Conservation (phyloP, 2,113 vertebrate species). For the Taurulus bubalis region DNA sequence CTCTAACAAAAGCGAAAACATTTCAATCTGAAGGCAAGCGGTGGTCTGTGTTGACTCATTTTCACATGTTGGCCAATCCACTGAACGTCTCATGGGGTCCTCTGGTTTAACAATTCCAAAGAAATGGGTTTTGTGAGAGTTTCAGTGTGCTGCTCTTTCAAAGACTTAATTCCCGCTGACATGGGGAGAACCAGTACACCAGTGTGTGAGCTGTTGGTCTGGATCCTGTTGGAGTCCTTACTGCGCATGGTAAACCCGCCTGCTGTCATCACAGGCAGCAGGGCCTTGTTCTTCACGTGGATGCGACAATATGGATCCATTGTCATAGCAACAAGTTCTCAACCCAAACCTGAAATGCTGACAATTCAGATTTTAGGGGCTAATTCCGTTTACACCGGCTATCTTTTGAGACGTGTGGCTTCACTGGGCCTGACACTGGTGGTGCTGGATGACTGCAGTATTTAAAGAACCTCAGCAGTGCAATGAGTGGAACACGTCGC, state of each 20-base stretch:
- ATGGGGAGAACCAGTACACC: not conserved
- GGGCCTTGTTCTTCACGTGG: constrained; percentile 18
- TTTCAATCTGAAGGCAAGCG: constrained; percentile 8
- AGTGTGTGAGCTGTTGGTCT: not conserved
- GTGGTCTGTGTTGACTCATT: not conserved
- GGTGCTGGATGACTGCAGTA: not conserved
- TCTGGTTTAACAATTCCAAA: constrained; percentile 1
- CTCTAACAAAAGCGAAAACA: not conserved
- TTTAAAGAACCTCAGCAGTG: not conserved
- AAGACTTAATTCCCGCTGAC: not conserved
- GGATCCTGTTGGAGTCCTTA: not conserved
- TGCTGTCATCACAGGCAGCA: not conserved
- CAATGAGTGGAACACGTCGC: no score
- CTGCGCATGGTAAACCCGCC: not conserved
- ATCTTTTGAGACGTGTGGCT: not conserved
- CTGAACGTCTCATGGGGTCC: not conserved
- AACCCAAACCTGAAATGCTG: not conserved
- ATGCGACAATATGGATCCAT: not conserved
- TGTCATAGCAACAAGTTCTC: not conserved
- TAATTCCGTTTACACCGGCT: not conserved
- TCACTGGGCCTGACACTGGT: not conserved
- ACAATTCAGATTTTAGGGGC: not conserved
- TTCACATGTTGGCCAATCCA: not conserved
- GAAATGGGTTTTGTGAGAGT: not conserved
- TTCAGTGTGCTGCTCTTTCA: not conserved